Conservation (phyloP, 2,888 invertebrate genomes). For the Dioctria rufipes region DNA sequence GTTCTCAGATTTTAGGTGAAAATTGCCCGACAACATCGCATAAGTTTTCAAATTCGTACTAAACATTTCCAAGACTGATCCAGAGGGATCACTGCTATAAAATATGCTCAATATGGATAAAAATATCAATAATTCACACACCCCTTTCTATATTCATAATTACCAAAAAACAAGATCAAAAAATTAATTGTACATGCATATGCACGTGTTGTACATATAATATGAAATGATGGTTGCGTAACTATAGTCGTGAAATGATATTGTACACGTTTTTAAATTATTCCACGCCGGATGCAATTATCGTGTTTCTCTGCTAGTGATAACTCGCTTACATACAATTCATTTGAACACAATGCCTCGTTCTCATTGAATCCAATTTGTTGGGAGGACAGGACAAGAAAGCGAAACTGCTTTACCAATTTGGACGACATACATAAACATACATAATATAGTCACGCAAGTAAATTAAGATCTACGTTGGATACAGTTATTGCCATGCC, state of each 20-base stretch:
- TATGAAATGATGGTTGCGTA: no score
- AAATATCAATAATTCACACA: no score
- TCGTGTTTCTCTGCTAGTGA: conserved; percentile 25
- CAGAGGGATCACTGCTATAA: no score
- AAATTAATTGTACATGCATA: no score
- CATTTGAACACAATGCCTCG: conserved; percentile 5
- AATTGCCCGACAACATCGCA: no score
- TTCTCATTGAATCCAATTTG: conserved; percentile 29
- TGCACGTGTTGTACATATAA: no score
- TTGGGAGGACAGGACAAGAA: conserved; percentile 3
- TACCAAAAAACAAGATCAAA: no score
- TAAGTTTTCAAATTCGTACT: no score
- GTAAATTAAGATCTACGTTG: conserved; percentile 14
- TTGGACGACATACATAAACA: not conserved
- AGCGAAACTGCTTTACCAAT: conserved; percentile 31
- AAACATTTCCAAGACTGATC: no score
- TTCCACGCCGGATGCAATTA: conserved; percentile 41
- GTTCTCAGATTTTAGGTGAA: no score
- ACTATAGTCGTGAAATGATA: not conserved
- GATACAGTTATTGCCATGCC: not conserved
- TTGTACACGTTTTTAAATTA: conserved; percentile 38
- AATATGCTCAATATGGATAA: no score
- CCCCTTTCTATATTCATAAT: no score
- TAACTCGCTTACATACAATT: conserved; percentile 24
- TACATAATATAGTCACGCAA: conserved; percentile 20